Evolutionary conservation across 1,140 invertebrate species (phyloP).

Genomic region (Diabrotica undecimpunctata): DNA sequence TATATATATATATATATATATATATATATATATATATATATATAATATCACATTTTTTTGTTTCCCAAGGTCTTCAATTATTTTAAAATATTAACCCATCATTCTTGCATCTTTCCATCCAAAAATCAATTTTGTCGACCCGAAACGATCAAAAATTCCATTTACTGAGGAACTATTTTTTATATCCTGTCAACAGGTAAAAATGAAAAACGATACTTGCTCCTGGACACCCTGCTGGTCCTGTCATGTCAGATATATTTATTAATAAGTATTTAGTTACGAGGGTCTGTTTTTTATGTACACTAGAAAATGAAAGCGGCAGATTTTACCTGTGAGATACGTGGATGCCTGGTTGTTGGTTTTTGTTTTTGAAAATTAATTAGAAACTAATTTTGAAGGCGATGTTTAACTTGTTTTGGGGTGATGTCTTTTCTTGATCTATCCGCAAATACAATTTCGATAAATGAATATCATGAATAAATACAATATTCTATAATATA

Average conservation of each 20-base stretch:
- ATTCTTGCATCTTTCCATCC: too few relatives aligned
- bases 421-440: too few relatives aligned
- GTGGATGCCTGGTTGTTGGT: not conserved
- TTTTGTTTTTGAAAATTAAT: not conserved
- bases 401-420: too few relatives aligned
- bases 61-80: too few relatives aligned
- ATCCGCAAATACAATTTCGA: too few relatives aligned
- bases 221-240: not conserved
- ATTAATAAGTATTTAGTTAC: not conserved
- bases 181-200: not conserved
- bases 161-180: not conserved
- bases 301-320: not conserved
- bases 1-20: too few relatives aligned
- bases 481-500: too few relatives aligned
- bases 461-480: too few relatives aligned
- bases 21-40: too few relatives aligned
- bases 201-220: not conserved
- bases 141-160: not conserved
- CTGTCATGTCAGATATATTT: conserved; percentile 2
- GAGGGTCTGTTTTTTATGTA: not conserved
- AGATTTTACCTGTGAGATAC: conserved; percentile 2
- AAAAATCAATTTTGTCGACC: conserved; percentile 3
- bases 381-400: too few relatives aligned
- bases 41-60: too few relatives aligned
- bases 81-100: too few relatives aligned